A percentile compares a stretch with the other conserved stretches of the same genome.
Conservation (phyloP, 2,888 invertebrate species). For the Augiades crinisus region DNA sequence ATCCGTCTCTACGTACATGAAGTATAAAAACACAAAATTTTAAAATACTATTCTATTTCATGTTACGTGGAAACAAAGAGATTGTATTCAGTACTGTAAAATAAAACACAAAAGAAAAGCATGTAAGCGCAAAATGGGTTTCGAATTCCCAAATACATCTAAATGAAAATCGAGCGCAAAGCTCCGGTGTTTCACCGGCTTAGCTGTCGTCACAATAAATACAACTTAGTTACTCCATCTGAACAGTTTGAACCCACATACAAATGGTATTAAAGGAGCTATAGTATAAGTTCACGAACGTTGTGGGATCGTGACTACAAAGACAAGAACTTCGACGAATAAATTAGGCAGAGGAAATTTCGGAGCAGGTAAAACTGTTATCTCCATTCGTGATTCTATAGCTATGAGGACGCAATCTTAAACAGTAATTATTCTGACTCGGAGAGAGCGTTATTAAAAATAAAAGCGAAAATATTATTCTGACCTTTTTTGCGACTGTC, state of each 20-base stretch:
- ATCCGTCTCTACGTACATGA: neutral
- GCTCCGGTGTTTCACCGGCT: conserved; percentile 22
- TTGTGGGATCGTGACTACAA: conserved; percentile 10
- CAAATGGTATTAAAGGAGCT: conserved; percentile 10
- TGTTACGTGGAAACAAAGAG: conserved; percentile 18
- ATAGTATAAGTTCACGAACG: conserved; percentile 12
- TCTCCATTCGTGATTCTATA: conserved; percentile 60
- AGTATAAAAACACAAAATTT: conserved; percentile 4
- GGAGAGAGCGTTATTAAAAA: conserved; percentile 36
- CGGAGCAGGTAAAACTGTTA: conserved; percentile 56
- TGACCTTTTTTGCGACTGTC: conserved; percentile 9
- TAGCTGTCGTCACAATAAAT: conserved; percentile 23
- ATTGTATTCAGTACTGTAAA: conserved; percentile 13
- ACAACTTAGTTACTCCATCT: conserved; percentile 18
- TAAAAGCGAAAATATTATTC: conserved; percentile 36
- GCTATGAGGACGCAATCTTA: conserved; percentile 50
- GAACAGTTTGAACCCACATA: conserved; percentile 11
- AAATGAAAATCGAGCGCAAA: conserved; percentile 25
- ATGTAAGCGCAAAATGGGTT: conserved; percentile 18
- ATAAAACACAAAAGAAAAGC: conserved; percentile 20
- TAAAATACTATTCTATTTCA: conserved; percentile 14
- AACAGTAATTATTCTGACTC: conserved; percentile 51
- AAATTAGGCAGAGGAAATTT: conserved; percentile 57
- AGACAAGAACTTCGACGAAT: conserved; percentile 51
- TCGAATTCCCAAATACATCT: conserved; percentile 22